Conservation (phyloP, 37 sponge, comb jelly and placozoan genomes). For the Chondrilla cf. caribensis region DNA sequence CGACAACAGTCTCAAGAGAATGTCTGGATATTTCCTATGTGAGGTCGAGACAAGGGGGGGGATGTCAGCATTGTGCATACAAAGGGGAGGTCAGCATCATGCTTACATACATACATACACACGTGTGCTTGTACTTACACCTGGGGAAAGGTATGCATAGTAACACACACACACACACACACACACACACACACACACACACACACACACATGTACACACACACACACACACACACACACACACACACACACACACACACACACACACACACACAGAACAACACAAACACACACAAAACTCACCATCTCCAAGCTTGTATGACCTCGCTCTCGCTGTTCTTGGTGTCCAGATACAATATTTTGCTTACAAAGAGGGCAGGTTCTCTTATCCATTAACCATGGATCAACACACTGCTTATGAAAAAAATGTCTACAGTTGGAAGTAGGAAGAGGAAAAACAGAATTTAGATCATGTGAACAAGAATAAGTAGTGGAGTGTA, state of each 20-base stretch:
- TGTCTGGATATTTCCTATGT: not conserved
- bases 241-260: not conserved
- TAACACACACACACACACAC: too few species aligned
- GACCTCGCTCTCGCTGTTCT: not conserved
- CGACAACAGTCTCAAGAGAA: too few species aligned
- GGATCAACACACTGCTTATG: conserved; percentile 95
- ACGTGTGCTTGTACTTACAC: too few species aligned
- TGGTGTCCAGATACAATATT: conserved; percentile 46
- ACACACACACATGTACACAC: too few species aligned
- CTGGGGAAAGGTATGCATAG: too few species aligned
- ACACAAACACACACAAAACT: not conserved
- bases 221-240: not conserved
- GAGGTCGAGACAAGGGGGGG: too few species aligned
- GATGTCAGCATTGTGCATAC: too few species aligned
- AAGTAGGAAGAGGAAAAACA: not conserved
- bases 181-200: too few species aligned
- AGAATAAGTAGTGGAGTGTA: too few species aligned
- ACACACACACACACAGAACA: not conserved
- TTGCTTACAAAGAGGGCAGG: conserved; percentile 90
- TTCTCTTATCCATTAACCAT: conserved; percentile 84
- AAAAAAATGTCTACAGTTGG: conserved; percentile 77
- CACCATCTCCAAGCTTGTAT: not conserved
- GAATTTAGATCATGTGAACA: too few species aligned
- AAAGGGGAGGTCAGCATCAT: too few species aligned
- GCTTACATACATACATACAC: too few species aligned